Evolutionary conservation across 2,797 vertebrate species (phyloP), one percentile per base, ranked within the genome.

Genomic region (Sebastes glaucus): DNA sequence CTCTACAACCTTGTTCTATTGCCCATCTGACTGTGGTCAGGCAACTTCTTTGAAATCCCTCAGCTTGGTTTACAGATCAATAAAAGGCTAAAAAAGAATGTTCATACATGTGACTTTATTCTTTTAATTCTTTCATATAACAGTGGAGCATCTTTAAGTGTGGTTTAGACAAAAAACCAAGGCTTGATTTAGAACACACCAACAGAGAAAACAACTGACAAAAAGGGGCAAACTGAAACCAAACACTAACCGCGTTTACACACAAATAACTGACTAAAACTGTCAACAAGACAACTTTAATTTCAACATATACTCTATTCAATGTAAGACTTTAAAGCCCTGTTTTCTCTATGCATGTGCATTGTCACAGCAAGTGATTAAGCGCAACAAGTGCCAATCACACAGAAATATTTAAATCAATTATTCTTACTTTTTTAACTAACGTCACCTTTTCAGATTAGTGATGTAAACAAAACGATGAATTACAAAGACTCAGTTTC

Each of bases 21-120:
- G 38, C 14, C 38, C 38, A 16, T 42, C 38, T 42, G 38, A 42
- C 2, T 3, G 38, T 42, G 38, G 38, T 42, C 38, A 42, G 38
- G 38, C 38, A 7, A 42, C 0, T 49, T 20, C 46, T 49, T 49
- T 20, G 0, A 20, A 56, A 59, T 28, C 57, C 28, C 20, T 63
- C 61, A 63, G 0, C 61, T 22, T 23, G 32, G 32, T 35, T 14
- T 16, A 63, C 11, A 4, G 32, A 35, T 55, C 16, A 69, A 57
- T 56, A n/a, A 60, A 61, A 2, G 5, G 5, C 28, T 22, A 5
- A 10, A 38, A 18, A 64, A 60, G 33, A 65, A 11, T 1, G 5
- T 78, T 52, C 42, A 42, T 53, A 25, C 22, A 22, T 27, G 42
- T 20, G 35, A 61, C 71, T 84, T 84, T 81, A 84, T 76, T 87